Percentiles rank a stretch among this genome's conserved stretches.
These are phyloP conservation scores for Zaprionus tsacasi DNA, from an alignment of 1,140 invertebrate genomes.

Conservation along the genomic window DNA sequence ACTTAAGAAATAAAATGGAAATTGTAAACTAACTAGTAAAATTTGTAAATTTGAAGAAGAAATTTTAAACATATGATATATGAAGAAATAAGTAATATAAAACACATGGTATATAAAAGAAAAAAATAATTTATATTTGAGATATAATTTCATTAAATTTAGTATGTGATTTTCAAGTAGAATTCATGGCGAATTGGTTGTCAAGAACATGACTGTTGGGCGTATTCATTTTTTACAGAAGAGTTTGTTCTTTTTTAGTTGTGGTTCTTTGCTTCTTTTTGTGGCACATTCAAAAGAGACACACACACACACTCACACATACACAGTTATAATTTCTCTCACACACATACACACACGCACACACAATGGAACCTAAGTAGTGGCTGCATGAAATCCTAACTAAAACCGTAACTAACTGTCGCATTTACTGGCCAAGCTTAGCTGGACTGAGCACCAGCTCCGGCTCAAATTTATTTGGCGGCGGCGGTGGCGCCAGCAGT, in stretches of 20 bases:
- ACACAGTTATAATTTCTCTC: neutral
- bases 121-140: no score
- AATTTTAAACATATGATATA: no score
- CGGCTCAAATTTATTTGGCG: slow-evolving; percentile 72
- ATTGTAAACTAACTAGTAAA: no score
- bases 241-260: neutral
- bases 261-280: slow-evolving; percentile 38
- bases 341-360: neutral
- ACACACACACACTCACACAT: slow-evolving; percentile 4
- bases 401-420: slow-evolving; percentile 65
- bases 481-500: slow-evolving; percentile 37
- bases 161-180: neutral
- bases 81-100: no score
- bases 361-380: slow-evolving; percentile 45
- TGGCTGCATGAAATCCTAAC: slow-evolving; percentile 62
- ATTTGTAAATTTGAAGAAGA: no score
- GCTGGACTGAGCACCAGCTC: slow-evolving; percentile 83
- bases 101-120: no score
- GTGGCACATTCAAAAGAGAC: slow-evolving; percentile 76
- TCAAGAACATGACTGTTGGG: slow-evolving; percentile 42
- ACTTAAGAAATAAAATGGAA: no score
- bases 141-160: neutral
- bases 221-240: slow-evolving; percentile 4
- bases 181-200: slow-evolving; percentile 13
- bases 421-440: slow-evolving; percentile 79